These are phyloP conservation scores for Nasonia longicornis DNA, from an alignment of 1,140 invertebrate genomes.

Conservation along the genomic window DNA sequence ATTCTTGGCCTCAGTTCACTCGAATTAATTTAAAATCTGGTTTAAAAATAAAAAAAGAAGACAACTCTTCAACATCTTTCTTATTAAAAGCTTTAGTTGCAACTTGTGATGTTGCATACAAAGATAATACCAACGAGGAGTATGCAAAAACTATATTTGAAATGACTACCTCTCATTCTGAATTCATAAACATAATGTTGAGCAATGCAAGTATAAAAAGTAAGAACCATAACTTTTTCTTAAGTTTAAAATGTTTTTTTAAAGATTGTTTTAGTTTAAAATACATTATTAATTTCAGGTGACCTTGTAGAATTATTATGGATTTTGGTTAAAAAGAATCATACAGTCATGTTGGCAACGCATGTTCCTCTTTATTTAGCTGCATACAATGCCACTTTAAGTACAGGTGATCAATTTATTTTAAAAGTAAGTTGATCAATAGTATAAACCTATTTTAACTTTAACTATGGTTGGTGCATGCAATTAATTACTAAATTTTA, in stretches of 20 bases:
- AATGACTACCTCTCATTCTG: slow-evolving; percentile 81
- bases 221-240: slow-evolving; percentile 62
- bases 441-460: not conserved
- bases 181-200: slow-evolving; percentile 77
- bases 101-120: slow-evolving; percentile 73
- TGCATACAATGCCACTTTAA: slow-evolving; percentile 77
- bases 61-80: slow-evolving; percentile 57
- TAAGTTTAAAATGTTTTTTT: slow-evolving; percentile 11
- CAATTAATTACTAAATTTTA: slow-evolving; percentile 26
- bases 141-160: slow-evolving; percentile 75
- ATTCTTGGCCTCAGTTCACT: slow-evolving; percentile 76
- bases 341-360: slow-evolving; percentile 71
- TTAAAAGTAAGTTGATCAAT: slow-evolving; percentile 64
- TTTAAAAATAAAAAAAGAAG: slow-evolving; percentile 70
- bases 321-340: slow-evolving; percentile 73
- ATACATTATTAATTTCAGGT: slow-evolving; percentile 52
- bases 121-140: slow-evolving; percentile 62
- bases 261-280: slow-evolving; percentile 22
- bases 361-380: slow-evolving; percentile 80
- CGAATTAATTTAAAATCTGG: slow-evolving; percentile 75
- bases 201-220: slow-evolving; percentile 64
- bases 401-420: slow-evolving; percentile 74
- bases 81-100: slow-evolving; percentile 71
- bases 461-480: not conserved
- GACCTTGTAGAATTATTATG: slow-evolving; percentile 74